Base-by-base conservation (phyloP, 2,888 invertebrate genomes). In the Heliconius cydno region DNA sequence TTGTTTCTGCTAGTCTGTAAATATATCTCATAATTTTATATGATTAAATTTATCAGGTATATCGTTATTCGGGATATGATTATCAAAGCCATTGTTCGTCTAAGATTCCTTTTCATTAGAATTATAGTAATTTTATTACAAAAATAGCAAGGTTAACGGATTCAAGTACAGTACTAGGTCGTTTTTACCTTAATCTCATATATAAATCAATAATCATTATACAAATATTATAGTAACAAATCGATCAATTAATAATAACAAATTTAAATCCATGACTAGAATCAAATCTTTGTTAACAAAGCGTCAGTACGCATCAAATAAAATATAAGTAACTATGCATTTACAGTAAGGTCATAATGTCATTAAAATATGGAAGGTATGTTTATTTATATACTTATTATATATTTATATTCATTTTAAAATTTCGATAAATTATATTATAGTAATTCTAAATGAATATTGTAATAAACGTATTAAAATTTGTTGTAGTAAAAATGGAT, bases 11-110 rank as follows among this genome's bases (percentile, higher is more conserved):
- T 91, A 85, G 85, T 89, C 87, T 90, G 92, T 93, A 94, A 93
- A 92, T 93, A 85, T 81, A 80, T 81, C 78, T 79, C 90, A 84
- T 87, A 84, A 86, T 86, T 46, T 86, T 84, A 85, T 87, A 85
- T 90, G 91, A 91, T 90, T 89, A 89, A 87, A 85, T 86, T 87
- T 87, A 85, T 92, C 94, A 94, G 94, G 94, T 94, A 94, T 93
- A 91, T 89, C 91, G 93, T 94, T 76, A 83, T 86, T 88, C 84
- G 88, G 90, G 94, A 94, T 95, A 95, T 95, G 94, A 92, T 90
- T 85, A 85, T 87, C 83, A 85, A 85, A 84, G 84, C 84, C 84
- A 82, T 82, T 84, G 79, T 81, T 83, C 80, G 81, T 83, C 75
- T 81, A 79, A 77, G 67, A 57, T 74, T 73, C 66, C 70, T 77